Evolutionary conservation across 2,797 vertebrate genomes (phyloP), one percentile per base, ranked within the genome.

Genomic region (Clarias pachynema): DNA sequence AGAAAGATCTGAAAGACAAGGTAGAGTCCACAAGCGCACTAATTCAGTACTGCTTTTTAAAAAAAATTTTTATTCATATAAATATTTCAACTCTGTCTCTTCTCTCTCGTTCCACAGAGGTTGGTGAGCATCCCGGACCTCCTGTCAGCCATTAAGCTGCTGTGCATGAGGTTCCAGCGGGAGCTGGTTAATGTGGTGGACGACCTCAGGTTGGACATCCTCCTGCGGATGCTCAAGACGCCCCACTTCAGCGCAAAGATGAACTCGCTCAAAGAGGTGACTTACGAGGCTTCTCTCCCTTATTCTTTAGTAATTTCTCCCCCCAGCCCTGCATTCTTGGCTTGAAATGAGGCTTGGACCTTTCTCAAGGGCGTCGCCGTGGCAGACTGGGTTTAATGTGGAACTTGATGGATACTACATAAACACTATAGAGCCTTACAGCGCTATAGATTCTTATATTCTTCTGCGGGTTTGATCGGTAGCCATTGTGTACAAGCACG

Each of bases 1-100:
- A 99, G 91, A 99, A 99, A 91, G 98, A 99, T 92, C 95, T 99
- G 20, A 99, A 99, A 94, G 98, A 99, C 93, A 99, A 99, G 97
- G 98, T 99, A 94, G 79, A 0, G 1, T 62, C 86, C 14, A 18
- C 15, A 18, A 31, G 5, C 8, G 26, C 56, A 74, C 12, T 2
- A 8, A 57, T 24, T 22, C 10, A 34, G 75, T 34, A 24, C 12
- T 24, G 16, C 0, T 31, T 26, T 49, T 56, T 40, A 3, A n/a
- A n/a, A n/a, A n/a, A n/a, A n/a, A n/a, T 8, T 79, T 37, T 0
- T 26, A 22, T n/a, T 6, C 44, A 3, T 14, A n/a, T 15, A 70
- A 26, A 29, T 74, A 26, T 72, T 44, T 73, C 14, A 9, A 26
- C 44, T 0, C 29, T 24, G 60, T 85, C 84, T 12, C 9, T 5